Evolutionary conservation across 2,888 invertebrate genomes (phyloP).

Genomic region (Phorcus lineatus): DNA sequence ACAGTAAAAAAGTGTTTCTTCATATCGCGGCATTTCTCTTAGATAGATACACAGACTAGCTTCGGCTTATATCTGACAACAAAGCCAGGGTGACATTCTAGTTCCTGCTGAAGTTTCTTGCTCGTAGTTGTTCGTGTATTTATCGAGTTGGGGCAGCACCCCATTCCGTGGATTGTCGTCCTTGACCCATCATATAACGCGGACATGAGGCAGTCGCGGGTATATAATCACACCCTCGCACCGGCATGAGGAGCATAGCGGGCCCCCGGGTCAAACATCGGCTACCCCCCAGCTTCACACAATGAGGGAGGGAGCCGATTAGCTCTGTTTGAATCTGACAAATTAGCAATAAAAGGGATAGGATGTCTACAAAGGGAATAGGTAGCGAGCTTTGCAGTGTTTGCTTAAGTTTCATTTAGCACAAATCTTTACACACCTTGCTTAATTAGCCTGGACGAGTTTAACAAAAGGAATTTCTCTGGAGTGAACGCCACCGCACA

Average conservation of each 20-base stretch:
- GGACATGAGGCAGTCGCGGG: no score
- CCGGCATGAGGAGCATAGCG: neutral
- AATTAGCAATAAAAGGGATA: conserved; percentile 15
- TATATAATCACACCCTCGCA: no score
- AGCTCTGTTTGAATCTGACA: conserved; percentile 3
- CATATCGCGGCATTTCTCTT: no score
- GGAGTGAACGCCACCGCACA: neutral
- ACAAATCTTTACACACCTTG: neutral
- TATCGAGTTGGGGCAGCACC: no score
- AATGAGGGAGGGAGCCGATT: neutral
- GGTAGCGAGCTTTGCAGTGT: neutral
- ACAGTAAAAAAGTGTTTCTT: no score
- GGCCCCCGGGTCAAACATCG: neutral
- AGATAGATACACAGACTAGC: no score
- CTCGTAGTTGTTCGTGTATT: no score
- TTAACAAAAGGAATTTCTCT: neutral
- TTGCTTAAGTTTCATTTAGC: neutral
- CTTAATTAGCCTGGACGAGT: neutral
- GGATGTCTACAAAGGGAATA: conserved; percentile 11
- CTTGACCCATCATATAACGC: no score
- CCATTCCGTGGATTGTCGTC: no score
- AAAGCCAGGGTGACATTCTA: no score
- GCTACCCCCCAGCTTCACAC: neutral
- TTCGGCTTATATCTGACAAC: no score
- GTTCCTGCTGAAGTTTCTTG: no score